phyloP scores from a whole-genome alignment of 2,797 vertebrate genomes.

The Sebastes trivittatus region DNA sequence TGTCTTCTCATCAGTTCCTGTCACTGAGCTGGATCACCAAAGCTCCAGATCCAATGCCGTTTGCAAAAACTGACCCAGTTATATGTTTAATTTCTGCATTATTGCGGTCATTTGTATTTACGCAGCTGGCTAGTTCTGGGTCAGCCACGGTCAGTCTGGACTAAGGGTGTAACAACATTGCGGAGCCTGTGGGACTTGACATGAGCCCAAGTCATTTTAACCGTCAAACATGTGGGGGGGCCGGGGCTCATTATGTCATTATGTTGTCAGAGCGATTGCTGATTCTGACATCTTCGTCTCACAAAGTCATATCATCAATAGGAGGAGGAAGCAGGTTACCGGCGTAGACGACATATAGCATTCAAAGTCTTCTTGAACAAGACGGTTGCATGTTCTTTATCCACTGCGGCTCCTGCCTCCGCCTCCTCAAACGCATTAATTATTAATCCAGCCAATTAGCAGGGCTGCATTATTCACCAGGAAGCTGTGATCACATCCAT shows the following conservation, averaged over 20 bases:
- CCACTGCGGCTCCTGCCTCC: slow-evolving; percentile 14
- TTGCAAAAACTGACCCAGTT: slow-evolving; percentile 13
- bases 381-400: slow-evolving; percentile 46
- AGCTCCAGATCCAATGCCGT: not conserved
- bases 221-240: slow-evolving; percentile 62
- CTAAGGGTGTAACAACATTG: slow-evolving; percentile 63
- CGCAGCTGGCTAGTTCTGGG: slow-evolving; percentile 54
- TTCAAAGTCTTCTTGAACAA: slow-evolving; percentile 58
- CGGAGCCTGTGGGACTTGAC: slow-evolving; percentile 53
- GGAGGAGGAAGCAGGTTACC: slow-evolving; percentile 35
- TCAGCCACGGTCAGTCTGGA: slow-evolving; percentile 51
- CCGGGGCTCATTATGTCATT: slow-evolving; percentile 69
- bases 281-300: slow-evolving; percentile 65
- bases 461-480: slow-evolving; percentile 84
- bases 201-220: slow-evolving; percentile 61
- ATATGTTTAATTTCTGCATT: slow-evolving; percentile 37
- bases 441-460: slow-evolving; percentile 89
- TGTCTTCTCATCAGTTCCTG: slow-evolving; percentile 21
- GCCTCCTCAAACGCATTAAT: slow-evolving; percentile 75
- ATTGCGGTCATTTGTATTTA: slow-evolving; percentile 50
- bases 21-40: slow-evolving; percentile 1
- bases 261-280: slow-evolving; percentile 72
- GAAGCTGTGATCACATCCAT: slow-evolving; percentile 75
- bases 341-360: slow-evolving; percentile 24
- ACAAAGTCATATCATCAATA: slow-evolving; percentile 39